Evolutionary conservation across 2,797 vertebrate genomes (phyloP), one percentile per base, ranked within the genome.

Genomic region (Ctenopoma multispine): DNA sequence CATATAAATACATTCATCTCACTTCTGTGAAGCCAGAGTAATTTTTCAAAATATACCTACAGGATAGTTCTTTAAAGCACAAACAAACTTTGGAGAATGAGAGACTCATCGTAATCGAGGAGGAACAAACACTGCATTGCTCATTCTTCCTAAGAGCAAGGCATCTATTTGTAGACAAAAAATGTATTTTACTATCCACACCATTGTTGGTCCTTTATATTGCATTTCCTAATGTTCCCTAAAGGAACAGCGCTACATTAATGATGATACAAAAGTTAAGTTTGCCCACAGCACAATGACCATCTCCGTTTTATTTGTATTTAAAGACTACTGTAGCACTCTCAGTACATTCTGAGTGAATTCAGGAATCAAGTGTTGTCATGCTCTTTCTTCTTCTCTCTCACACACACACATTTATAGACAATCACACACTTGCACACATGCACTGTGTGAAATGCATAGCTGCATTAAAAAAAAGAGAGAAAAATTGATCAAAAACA

Each of bases 1-100:
- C 44, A 75, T 41, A 31, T 49, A 65, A 75, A 81, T 85, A 87
- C 87, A 90, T 91, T 91, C 82, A 83, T 83, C 49, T 86, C 54
- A 80, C 65, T 23, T 72, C 75, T 79, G 57, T 23, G 29, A 57
- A 74, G 38, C 46, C 29, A 56, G 79, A 41, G 66, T 38, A n/a
- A 29, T 54, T 65, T 63, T 40, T 56, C n/a, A 7, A 46, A 34
- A 62, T 62, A 63, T 67, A 51, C 56, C 64, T 61, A 50, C 9
- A 50, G 36, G 51, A 63, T 54, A 3, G 15, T 34, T 68, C n/a
- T 56, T 29, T 21, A 20, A 31, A 43, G 21, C 36, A 63, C 15
- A 54, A 74, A 70, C 48, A 63, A 64, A 48, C 59, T 53, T 72
- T 34, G 41, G 24, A 53, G 27, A 69, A 47, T 36, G 27, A 18